Conservation (phyloP, 2,888 invertebrate species). For the Tethea ocularis region DNA sequence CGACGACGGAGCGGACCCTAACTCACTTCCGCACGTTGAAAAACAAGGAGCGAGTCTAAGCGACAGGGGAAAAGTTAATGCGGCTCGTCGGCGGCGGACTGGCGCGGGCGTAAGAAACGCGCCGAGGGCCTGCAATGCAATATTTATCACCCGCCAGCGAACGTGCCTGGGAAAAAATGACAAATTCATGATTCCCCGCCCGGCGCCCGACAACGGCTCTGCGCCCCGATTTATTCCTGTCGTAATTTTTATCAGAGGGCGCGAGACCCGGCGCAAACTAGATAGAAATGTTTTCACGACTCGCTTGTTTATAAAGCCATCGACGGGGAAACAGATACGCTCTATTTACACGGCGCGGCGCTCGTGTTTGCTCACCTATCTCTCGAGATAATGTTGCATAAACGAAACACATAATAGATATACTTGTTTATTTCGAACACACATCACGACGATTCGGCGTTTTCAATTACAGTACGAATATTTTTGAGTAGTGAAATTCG, state of each 20-base stretch:
- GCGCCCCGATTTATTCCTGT: constrained; percentile 73
- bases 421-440: constrained; percentile 58
- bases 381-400: constrained; percentile 77
- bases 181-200: constrained; percentile 78
- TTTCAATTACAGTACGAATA: constrained; percentile 46
- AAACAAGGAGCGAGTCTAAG: constrained; percentile 68
- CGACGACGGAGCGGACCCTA: constrained; percentile 69
- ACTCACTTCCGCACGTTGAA: constrained; percentile 69
- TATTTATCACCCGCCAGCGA: constrained; percentile 80
- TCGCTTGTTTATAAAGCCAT: constrained; percentile 81
- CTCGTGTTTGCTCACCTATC: constrained; percentile 72
- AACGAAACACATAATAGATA: constrained; percentile 52
- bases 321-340: constrained; percentile 75
- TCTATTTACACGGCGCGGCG: constrained; percentile 67
- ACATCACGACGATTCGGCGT: constrained; percentile 50
- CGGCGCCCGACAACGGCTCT: constrained; percentile 34
- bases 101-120: constrained; percentile 53
- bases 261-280: constrained; percentile 70
- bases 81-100: constrained; percentile 41
- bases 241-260: constrained; percentile 80
- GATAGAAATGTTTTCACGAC: constrained; percentile 79
- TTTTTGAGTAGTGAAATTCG: constrained; percentile 47
- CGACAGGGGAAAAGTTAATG: constrained; percentile 67
- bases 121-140: constrained; percentile 75
- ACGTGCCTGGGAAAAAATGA: constrained; percentile 82